phyloP scores from a whole-genome alignment of 2,888 invertebrate species.

The Sturmia bella region DNA sequence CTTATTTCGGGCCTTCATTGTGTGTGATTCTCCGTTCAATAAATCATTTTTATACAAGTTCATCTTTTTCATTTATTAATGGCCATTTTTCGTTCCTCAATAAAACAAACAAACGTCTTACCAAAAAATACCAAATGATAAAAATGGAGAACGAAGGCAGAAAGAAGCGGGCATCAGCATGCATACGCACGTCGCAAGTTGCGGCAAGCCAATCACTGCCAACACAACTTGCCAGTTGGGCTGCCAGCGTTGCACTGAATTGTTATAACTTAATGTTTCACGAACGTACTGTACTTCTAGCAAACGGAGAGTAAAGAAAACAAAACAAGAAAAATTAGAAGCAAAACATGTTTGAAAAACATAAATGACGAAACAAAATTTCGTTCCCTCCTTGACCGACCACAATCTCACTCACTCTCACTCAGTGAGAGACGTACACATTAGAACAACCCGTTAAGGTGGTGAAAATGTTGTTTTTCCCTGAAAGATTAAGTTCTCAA shows the following conservation, averaged over 20 bases:
- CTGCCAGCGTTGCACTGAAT: slow-evolving; percentile 62
- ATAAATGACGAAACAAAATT: slow-evolving; percentile 21
- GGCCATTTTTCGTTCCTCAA: slow-evolving; percentile 61
- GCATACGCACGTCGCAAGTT: not conserved
- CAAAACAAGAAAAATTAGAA: slow-evolving; percentile 42
- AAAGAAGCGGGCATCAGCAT: slow-evolving; percentile 38
- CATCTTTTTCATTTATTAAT: slow-evolving; percentile 52
- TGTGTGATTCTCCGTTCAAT: slow-evolving; percentile 24
- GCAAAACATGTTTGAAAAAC: slow-evolving; percentile 58
- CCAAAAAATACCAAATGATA: slow-evolving; percentile 36
- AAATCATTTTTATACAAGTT: slow-evolving; percentile 51
- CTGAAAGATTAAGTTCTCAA: not conserved
- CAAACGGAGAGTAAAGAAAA: slow-evolving; percentile 36
- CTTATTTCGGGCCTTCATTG: too few species aligned
- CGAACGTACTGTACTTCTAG: slow-evolving; percentile 69
- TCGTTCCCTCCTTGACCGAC: not conserved
- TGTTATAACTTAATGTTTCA: slow-evolving; percentile 65
- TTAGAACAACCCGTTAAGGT: slow-evolving; percentile 53
- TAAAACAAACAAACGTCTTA: slow-evolving; percentile 14
- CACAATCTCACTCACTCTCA: slow-evolving; percentile 4
- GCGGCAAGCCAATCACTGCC: slow-evolving; percentile 43
- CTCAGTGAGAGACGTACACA: not conserved
- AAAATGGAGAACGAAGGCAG: slow-evolving; percentile 63
- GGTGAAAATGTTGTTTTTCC: slow-evolving; percentile 52
- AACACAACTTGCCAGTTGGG: slow-evolving; percentile 55